Base-by-base conservation (phyloP, 1,140 invertebrate genomes). In the Eufriesea mexicana region DNA sequence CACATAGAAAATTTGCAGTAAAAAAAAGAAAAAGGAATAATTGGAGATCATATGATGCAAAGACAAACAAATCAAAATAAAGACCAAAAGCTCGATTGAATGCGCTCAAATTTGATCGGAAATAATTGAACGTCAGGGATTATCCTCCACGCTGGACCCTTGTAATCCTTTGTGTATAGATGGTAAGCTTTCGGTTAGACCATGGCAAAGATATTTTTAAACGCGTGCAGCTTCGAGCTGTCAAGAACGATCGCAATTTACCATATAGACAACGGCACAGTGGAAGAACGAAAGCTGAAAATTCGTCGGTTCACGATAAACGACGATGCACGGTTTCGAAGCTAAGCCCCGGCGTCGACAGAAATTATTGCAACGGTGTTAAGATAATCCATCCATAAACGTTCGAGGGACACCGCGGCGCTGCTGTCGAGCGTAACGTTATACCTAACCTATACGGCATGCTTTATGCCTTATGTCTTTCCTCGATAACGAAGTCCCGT, bases 381-480 rank as follows among this genome's bases (percentile, higher is more conserved):
- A 61, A 61, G 80, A 86, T 86, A 86, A 87, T 86, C 86, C 84
- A 86, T 87, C 71, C 25, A 67, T 18, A 47, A 68, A 68, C 42
- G 82, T 1, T 23, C 55, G n/a, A 35, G 70, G 49, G 55, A 84
- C 68, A 18, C 83, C 75, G 84, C 74, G 66, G 83, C 47, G 59
- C 71, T 47, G 2, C 18, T 23, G 47, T 35, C 35, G 49, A 70
- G 57, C 42, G 66, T 49, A 79, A 54, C 51, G 51, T 35, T 14
- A 35, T 35, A 35, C 35, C 35, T 35, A 35, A 35, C 70, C 49
- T 7, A 54, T n/a, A 25, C 47, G 57, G 55, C 68, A 86, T 78
- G 78, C 61, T 72, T 85, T 76, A 73, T 76, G 68, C 79, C 57
- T 85, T 82, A 85, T 82, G 84, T 85, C 80, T 86, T 84, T 55